Evolutionary conservation across 2,888 invertebrate genomes (phyloP).

Genomic region (Abscondita cerata): DNA sequence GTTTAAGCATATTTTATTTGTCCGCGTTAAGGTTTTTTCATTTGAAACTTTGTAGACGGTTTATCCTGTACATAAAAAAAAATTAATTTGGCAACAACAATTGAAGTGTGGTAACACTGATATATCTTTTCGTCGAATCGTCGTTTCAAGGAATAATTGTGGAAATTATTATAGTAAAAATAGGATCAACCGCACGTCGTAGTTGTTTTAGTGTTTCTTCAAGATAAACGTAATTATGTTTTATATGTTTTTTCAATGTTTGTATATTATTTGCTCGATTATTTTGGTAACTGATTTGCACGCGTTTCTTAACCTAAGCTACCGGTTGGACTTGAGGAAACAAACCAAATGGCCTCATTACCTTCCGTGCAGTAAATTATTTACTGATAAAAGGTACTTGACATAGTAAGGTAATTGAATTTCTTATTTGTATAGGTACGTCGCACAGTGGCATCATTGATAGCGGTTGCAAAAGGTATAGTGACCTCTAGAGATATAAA

Average conservation of each 20-base stretch:
- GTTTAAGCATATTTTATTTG: too few species aligned
- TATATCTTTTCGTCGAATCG: not conserved
- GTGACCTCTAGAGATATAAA: conserved; percentile 70
- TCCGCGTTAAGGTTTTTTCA: too few species aligned
- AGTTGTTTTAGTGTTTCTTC: conserved; percentile 5
- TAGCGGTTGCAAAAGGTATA: conserved; percentile 68
- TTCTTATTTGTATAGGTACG: conserved; percentile 69
- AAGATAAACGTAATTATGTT: conserved; percentile 31
- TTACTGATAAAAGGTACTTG: conserved; percentile 46
- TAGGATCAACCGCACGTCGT: not conserved
- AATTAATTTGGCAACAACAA: too few species aligned
- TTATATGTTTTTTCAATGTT: conserved; percentile 21
- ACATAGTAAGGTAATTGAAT: conserved; percentile 41
- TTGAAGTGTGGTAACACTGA: too few species aligned
- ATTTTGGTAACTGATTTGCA: conserved; percentile 40
- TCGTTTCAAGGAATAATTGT: not conserved
- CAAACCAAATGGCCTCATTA: conserved; percentile 55
- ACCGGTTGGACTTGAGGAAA: conserved; percentile 53
- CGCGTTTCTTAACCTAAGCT: conserved; percentile 57
- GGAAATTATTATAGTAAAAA: conserved; percentile 5
- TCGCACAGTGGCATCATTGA: conserved; percentile 73
- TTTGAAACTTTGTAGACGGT: too few species aligned
- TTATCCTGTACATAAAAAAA: too few species aligned
- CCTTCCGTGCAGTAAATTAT: conserved; percentile 36
- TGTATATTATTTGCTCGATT: conserved; percentile 14